Conservation (phyloP, 1,140 invertebrate species). For the Penaeus chinensis region DNA sequence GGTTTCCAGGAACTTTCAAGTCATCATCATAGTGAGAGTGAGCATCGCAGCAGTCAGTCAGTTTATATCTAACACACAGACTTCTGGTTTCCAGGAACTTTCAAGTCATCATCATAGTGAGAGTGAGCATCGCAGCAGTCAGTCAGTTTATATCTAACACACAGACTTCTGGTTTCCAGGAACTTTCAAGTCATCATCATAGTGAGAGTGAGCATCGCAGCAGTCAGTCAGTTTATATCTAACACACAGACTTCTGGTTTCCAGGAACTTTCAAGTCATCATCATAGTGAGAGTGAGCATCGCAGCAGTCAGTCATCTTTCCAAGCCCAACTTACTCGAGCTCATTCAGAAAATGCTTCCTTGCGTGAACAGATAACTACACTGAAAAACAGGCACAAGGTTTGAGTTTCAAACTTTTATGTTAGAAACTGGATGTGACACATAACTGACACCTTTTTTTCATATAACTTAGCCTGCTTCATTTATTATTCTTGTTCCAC, state of each 20-base stretch:
- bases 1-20: slow-evolving; percentile 1
- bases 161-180: not conserved
- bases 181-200: not conserved
- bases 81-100: slow-evolving; percentile 4
- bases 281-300: slow-evolving; percentile 9
- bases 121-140: slow-evolving; percentile 10
- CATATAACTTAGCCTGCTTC: too few relatives aligned
- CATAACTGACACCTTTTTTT: too few relatives aligned
- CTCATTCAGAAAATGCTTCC: slow-evolving; percentile 8
- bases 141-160: too few relatives aligned
- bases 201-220: slow-evolving; percentile 16
- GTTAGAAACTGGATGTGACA: too few relatives aligned
- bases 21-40: not conserved
- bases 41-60: too few relatives aligned
- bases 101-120: not conserved
- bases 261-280: slow-evolving; percentile 2
- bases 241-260: not conserved
- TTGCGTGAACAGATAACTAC: slow-evolving; percentile 13
- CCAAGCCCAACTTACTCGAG: slow-evolving; percentile 28
- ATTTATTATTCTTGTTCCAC: not conserved
- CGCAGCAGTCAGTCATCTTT: not conserved
- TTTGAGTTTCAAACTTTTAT: not conserved
- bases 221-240: too few relatives aligned
- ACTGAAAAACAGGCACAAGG: slow-evolving; percentile 20
- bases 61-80: too few relatives aligned